Conservation (phyloP, 2,797 vertebrate genomes). For the Nannoperca obscura region DNA sequence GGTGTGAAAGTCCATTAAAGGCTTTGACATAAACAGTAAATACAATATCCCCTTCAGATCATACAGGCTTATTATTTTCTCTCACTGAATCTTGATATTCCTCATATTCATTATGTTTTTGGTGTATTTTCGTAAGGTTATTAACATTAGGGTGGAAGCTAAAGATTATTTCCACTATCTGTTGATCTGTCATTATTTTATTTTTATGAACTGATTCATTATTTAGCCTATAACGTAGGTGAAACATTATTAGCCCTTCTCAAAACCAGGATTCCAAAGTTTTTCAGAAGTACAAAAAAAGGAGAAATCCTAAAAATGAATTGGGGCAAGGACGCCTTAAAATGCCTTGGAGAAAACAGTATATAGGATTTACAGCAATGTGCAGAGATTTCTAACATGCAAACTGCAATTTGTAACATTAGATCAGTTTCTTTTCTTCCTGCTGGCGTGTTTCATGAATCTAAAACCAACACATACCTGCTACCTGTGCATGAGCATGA, state of each 20-base stretch:
- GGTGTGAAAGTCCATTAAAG: neutral
- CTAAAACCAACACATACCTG: too few species aligned
- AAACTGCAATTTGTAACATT: too few species aligned
- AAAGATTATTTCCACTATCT: neutral
- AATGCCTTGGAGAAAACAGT: neutral
- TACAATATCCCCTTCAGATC: neutral
- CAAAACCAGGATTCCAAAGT: neutral
- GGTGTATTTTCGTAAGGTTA: neutral
- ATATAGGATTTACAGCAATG: too few species aligned
- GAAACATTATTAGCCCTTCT: neutral
- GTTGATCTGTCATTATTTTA: neutral
- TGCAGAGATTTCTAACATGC: too few species aligned
- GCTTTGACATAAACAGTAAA: neutral
- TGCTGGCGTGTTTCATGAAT: too few species aligned
- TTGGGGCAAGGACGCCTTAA: neutral
- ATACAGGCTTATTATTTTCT: neutral
- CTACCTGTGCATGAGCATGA: too few species aligned
- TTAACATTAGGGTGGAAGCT: neutral
- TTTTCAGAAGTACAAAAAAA: neutral
- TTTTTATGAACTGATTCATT: neutral
- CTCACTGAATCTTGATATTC: neutral
- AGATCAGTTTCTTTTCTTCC: too few species aligned
- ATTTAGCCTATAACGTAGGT: neutral
- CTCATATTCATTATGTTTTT: neutral
- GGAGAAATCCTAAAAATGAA: neutral